These are phyloP conservation scores for Laterallus jamaicensis DNA, from an alignment of 2,113 vertebrate genomes.

Conservation along the genomic window DNA sequence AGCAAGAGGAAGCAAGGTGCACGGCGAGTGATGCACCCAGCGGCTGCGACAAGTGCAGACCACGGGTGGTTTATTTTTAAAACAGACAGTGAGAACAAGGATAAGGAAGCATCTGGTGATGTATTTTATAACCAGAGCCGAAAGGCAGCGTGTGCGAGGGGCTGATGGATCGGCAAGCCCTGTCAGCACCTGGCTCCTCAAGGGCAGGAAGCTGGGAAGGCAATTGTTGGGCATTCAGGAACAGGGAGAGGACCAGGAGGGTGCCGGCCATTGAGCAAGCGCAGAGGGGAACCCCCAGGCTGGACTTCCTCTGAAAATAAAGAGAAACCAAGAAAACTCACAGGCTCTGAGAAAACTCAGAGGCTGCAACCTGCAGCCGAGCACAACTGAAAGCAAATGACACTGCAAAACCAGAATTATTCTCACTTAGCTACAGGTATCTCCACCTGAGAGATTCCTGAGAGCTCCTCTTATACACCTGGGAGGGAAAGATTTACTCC, in stretches of 20 bases:
- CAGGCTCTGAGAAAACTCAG: no score
- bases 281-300: background rate
- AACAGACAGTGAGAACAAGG: background rate
- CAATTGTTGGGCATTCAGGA: background rate
- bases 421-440: background rate
- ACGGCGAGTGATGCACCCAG: background rate
- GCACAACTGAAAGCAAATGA: background rate
- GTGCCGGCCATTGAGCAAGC: background rate
- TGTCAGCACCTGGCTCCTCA: background rate
- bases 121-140: background rate
- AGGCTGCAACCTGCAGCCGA: background rate
- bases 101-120: background rate
- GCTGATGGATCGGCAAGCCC: background rate
- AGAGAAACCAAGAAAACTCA: background rate
- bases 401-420: background rate
- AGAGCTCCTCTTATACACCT: background rate
- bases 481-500: background rate
- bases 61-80: background rate
- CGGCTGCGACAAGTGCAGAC: background rate
- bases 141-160: background rate
- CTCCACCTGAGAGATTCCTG: background rate
- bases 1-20: background rate
- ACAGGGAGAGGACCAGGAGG: background rate
- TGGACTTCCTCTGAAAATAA: background rate
- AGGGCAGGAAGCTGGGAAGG: background rate